Percentiles rank a stretch among this genome's conserved stretches.
phyloP scores from a whole-genome alignment of 2,797 vertebrate species.

The Xenops minutus region DNA sequence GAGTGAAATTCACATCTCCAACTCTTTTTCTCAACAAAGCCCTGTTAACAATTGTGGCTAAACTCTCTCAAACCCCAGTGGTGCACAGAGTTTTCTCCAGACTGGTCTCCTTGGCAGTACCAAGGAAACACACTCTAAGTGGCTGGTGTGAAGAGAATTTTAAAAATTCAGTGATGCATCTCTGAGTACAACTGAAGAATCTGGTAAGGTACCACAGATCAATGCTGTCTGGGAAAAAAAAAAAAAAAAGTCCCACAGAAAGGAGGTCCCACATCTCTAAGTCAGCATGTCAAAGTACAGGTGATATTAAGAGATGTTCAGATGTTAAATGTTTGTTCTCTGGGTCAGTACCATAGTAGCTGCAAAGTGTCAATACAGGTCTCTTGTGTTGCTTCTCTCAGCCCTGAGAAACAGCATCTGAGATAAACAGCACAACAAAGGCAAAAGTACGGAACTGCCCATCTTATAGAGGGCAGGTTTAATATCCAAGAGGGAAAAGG shows the following conservation, averaged over 20 bases:
- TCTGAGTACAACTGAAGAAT: neutral
- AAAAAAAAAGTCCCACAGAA: neutral
- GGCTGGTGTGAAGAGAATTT: neutral
- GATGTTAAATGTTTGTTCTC: neutral
- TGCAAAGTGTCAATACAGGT: neutral
- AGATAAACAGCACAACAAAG: neutral
- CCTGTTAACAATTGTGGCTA: neutral
- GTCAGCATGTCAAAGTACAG: neutral
- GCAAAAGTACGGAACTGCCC: neutral
- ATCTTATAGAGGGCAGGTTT: neutral
- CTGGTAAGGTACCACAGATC: neutral
- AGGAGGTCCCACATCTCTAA: too few relatives aligned
- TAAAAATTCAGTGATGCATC: neutral
- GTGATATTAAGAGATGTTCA: neutral
- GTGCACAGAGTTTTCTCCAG: neutral
- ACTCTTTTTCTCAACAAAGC: neutral
- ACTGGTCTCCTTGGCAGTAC: neutral
- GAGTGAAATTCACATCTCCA: neutral
- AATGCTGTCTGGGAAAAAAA: neutral
- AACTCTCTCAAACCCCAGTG: neutral
- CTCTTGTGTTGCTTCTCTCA: neutral
- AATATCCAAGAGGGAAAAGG: neutral
- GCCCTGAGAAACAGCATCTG: neutral
- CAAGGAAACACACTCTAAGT: neutral
- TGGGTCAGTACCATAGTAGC: neutral